Percentiles rank a stretch among this genome's conserved stretches.
Conservation (phyloP, 2,797 vertebrate genomes). For the Acanthopagrus latus region DNA sequence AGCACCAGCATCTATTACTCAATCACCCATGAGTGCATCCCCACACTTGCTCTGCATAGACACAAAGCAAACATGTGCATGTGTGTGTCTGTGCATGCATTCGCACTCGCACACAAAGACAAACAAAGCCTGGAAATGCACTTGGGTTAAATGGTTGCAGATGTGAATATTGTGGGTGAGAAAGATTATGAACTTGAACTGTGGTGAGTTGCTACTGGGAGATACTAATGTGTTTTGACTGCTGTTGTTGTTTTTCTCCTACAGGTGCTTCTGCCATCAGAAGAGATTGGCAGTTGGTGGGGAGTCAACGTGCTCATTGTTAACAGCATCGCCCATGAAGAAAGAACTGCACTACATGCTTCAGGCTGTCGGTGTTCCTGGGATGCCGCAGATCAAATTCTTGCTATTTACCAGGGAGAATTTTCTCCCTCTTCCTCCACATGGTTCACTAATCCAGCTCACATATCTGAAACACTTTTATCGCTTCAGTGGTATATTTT, state of each 20-base stretch:
- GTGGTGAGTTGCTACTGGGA: conserved; percentile 48
- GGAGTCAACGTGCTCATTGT: conserved; percentile 35
- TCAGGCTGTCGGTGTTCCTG: conserved; percentile 30
- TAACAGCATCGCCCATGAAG: conserved; percentile 39
- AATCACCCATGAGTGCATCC: conserved; percentile 73
- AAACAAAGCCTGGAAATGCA: conserved; percentile 36
- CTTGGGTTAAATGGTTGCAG: conserved; percentile 64
- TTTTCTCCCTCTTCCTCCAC: background rate
- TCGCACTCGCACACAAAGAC: background rate
- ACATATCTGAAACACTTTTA: background rate
- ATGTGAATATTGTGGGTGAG: conserved; percentile 61
- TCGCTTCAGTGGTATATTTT: background rate
- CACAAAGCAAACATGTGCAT: conserved; percentile 44
- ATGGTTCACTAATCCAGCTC: background rate
- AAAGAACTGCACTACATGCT: conserved; percentile 30
- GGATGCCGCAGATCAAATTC: conserved; percentile 17
- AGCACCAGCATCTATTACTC: conserved; percentile 83
- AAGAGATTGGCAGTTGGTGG: conserved; percentile 54
- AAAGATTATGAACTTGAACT: conserved; percentile 66
- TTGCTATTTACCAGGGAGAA: background rate
- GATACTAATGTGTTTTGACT: conserved; percentile 57
- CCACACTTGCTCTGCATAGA: conserved; percentile 53
- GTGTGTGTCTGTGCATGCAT: background rate
- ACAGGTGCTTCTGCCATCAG: conserved; percentile 56
- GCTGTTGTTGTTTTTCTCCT: conserved; percentile 26